Percentiles rank a stretch among this genome's conserved stretches.
These are phyloP conservation scores for Xanthorhoe spadicearia DNA, from an alignment of 2,888 invertebrate species.

Conservation along the genomic window DNA sequence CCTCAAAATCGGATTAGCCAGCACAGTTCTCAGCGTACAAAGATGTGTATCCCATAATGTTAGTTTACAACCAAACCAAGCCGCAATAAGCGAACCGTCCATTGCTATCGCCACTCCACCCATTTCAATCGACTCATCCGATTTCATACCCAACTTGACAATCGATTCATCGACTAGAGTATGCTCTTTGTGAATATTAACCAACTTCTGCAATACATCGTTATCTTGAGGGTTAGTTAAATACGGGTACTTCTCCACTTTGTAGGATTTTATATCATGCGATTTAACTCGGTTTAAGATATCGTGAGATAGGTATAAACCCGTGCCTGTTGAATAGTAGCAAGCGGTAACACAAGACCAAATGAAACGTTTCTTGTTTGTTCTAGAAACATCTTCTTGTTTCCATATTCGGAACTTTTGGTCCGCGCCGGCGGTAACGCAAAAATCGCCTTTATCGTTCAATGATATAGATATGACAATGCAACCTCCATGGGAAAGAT, in stretches of 20 bases:
- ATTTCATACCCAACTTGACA: slow-evolving; percentile 48
- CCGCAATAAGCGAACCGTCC: slow-evolving; percentile 80
- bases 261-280: slow-evolving; percentile 48
- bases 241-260: slow-evolving; percentile 56
- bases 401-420: slow-evolving; percentile 78
- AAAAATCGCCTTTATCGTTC: slow-evolving; percentile 68
- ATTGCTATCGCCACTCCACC: slow-evolving; percentile 77
- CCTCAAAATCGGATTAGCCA: slow-evolving; percentile 75
- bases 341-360: slow-evolving; percentile 77
- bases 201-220: slow-evolving; percentile 66
- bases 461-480: slow-evolving; percentile 69
- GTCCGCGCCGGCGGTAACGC: slow-evolving; percentile 76
- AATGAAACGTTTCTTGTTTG: slow-evolving; percentile 46
- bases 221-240: slow-evolving; percentile 51
- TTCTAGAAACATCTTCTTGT: slow-evolving; percentile 53
- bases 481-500: slow-evolving; percentile 76
- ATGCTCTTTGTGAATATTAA: slow-evolving; percentile 69
- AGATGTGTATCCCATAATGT: slow-evolving; percentile 78
- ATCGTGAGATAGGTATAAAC: slow-evolving; percentile 64
- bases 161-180: slow-evolving; percentile 45
- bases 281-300: slow-evolving; percentile 68
- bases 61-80: slow-evolving; percentile 79
- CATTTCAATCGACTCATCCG: slow-evolving; percentile 63
- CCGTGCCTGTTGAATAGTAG: slow-evolving; percentile 74
- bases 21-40: slow-evolving; percentile 68